Conservation (phyloP, 2,113 vertebrate species). For the Myotis brandtii region DNA sequence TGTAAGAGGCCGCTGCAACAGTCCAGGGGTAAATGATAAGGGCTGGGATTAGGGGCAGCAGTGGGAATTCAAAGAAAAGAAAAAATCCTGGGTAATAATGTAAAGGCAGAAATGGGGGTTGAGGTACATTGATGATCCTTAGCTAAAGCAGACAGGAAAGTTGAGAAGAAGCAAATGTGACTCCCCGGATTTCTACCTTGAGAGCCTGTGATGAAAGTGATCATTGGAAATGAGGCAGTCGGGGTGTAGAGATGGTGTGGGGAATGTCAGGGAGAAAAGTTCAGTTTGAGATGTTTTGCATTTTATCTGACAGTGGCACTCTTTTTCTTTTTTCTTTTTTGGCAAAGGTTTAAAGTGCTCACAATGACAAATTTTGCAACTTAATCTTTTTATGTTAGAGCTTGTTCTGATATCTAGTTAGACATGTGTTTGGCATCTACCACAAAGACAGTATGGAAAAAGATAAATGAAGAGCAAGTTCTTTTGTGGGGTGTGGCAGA, state of each 20-base stretch:
- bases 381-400: neutral
- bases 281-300: neutral
- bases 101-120: neutral
- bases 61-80: neutral
- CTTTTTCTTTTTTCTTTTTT: neutral
- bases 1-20: too few species aligned
- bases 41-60: neutral
- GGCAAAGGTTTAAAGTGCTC: neutral
- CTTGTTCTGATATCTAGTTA: neutral
- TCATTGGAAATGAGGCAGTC: neutral
- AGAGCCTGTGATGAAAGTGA: neutral
- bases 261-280: neutral
- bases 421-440: slow-evolving; percentile 11
- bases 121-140: neutral
- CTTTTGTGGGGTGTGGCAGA: neutral
- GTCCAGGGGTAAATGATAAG: neutral
- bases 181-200: neutral
- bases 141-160: neutral
- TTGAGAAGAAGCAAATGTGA: neutral
- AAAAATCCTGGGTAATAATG: neutral
- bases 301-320: slow-evolving; percentile 32
- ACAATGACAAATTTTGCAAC: neutral
- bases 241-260: neutral
- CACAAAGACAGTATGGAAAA: neutral
- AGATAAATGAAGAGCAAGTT: neutral